phyloP scores from a whole-genome alignment of 2,113 vertebrate species.

The Barbus barbus region DNA sequence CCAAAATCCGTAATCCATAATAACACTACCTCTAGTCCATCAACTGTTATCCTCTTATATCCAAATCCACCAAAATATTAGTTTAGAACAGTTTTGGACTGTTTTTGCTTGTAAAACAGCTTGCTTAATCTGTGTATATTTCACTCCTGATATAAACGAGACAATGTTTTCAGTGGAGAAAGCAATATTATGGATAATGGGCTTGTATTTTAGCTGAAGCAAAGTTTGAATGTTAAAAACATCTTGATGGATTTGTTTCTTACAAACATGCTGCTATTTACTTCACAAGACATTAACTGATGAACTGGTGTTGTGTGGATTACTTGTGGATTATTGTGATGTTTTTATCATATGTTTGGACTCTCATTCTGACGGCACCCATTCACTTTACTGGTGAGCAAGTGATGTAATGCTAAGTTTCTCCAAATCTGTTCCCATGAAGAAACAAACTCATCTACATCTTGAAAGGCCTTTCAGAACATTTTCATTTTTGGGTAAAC shows the following conservation, averaged over 20 bases:
- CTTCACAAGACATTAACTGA: not conserved
- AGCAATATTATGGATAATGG: not conserved
- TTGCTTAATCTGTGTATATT: not conserved
- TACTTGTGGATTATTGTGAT: not conserved
- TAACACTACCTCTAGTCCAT: not conserved
- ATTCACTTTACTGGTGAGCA: not conserved
- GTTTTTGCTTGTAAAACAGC: not conserved
- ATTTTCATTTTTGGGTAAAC: too few species aligned
- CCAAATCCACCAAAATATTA: not conserved
- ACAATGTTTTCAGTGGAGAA: too few species aligned
- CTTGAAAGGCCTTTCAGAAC: too few species aligned
- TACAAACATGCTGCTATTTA: not conserved
- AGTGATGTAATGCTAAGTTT: not conserved
- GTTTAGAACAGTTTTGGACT: not conserved
- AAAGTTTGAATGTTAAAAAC: too few species aligned
- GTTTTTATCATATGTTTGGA: not conserved
- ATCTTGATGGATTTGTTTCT: not conserved
- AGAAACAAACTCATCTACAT: not conserved
- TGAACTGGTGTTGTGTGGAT: not conserved
- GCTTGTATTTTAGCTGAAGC: too few species aligned
- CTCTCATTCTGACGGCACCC: not conserved
- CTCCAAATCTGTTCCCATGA: not conserved
- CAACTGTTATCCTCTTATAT: not conserved
- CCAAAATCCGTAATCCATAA: not conserved
- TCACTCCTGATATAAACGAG: too few species aligned